A percentile compares a stretch with the other conserved stretches of the same genome.
Evolutionary conservation across 2,797 vertebrate genomes (phyloP).

Genomic region (Alca torda): DNA sequence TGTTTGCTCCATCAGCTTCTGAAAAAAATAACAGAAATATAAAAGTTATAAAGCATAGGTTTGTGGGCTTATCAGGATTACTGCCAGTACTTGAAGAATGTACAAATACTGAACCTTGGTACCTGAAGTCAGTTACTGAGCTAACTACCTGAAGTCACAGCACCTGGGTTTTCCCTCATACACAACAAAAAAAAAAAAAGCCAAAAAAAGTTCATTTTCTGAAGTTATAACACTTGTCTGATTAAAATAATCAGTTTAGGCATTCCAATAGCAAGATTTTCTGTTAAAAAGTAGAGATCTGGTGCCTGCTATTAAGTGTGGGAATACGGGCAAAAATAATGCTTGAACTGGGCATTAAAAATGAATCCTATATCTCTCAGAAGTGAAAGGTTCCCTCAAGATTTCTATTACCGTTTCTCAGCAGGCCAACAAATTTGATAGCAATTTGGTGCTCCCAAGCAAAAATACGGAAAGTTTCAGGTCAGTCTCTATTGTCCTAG

Average conservation of each 20-base stretch:
- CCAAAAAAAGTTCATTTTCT: neutral
- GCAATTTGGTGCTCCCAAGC: slow-evolving; percentile 21
- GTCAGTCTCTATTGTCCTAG: neutral
- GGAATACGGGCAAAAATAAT: neutral
- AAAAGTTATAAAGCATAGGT: neutral
- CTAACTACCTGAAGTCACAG: neutral
- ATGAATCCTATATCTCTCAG: neutral
- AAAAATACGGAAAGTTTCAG: slow-evolving; percentile 22
- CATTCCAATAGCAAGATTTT: neutral
- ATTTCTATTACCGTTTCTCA: slow-evolving; percentile 40
- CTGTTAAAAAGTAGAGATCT: neutral
- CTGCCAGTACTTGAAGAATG: neutral
- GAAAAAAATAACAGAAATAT: neutral
- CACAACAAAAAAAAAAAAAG: neutral
- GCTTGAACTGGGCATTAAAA: slow-evolving; percentile 18
- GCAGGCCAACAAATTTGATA: neutral
- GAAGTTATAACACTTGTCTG: neutral
- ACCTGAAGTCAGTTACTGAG: neutral
- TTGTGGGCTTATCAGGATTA: neutral
- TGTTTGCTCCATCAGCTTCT: neutral
- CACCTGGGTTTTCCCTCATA: neutral
- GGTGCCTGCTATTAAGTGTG: neutral
- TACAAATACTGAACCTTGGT: neutral
- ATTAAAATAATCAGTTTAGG: neutral
- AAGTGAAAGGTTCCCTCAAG: neutral